A percentile compares a stretch with the other conserved stretches of the same genome.
Conservation (phyloP, 2,888 invertebrate species). For the Empis livida region DNA sequence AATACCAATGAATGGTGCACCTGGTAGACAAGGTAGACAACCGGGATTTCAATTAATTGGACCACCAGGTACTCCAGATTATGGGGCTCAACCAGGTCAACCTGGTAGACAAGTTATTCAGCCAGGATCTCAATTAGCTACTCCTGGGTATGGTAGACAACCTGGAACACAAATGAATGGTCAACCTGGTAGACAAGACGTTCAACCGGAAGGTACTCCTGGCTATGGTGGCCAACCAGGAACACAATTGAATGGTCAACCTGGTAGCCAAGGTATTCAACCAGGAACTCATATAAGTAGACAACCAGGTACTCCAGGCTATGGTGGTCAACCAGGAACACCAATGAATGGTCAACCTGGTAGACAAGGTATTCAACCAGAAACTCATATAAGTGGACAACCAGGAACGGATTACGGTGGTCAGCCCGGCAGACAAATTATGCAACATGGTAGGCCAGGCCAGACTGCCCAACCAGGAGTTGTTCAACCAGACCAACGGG, state of each 20-base stretch:
- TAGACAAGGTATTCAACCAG: neutral
- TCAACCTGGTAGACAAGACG: neutral
- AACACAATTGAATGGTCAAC: neutral
- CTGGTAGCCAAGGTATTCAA: neutral
- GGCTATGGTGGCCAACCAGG: neutral
- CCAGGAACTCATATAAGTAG: neutral
- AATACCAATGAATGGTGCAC: neutral
- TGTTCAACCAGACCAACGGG: neutral
- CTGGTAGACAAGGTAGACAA: neutral
- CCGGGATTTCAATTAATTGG: too few relatives aligned
- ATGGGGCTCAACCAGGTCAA: neutral
- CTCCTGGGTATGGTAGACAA: neutral
- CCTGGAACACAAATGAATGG: neutral
- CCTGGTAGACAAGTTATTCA: too few relatives aligned
- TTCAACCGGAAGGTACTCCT: neutral
- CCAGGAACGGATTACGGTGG: neutral
- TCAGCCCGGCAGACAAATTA: too few relatives aligned
- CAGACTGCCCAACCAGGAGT: neutral
- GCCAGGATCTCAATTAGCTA: too few relatives aligned
- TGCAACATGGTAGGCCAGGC: too few relatives aligned
- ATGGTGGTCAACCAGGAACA: neutral
- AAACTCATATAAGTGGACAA: too few relatives aligned
- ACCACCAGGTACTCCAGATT: neutral
- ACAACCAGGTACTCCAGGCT: conserved; percentile 1
- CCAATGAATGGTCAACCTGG: neutral